Conservation (phyloP, 2,113 vertebrate genomes). For the Scalopus aquaticus region DNA sequence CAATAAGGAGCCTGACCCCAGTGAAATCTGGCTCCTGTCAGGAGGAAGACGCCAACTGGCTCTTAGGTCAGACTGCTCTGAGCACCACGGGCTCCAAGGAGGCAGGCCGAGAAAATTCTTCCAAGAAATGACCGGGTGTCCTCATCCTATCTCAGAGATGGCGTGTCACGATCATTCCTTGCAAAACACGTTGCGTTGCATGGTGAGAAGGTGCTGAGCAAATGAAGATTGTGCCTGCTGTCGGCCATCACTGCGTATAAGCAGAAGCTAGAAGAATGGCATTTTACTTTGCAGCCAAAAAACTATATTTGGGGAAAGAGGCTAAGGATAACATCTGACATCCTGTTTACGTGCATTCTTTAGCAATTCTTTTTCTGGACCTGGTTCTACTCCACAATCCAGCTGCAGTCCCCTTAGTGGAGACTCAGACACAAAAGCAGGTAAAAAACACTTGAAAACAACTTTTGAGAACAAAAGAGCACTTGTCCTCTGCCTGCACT, state of each 20-base stretch:
- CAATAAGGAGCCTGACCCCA: slow-evolving; percentile 66
- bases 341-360: slow-evolving; percentile 83
- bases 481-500: slow-evolving; percentile 49
- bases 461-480: slow-evolving; percentile 59
- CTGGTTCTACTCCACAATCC: slow-evolving; percentile 66
- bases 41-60: slow-evolving; percentile 66
- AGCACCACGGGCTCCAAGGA: slow-evolving; percentile 51
- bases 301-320: slow-evolving; percentile 79
- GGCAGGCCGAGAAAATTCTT: slow-evolving; percentile 50
- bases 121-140: slow-evolving; percentile 23
- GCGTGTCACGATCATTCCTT: slow-evolving; percentile 46
- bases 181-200: slow-evolving; percentile 49
- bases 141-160: slow-evolving; percentile 32
- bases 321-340: slow-evolving; percentile 81
- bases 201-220: slow-evolving; percentile 50
- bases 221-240: slow-evolving; percentile 59
- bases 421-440: slow-evolving; percentile 37
- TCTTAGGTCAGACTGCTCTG: slow-evolving; percentile 63
- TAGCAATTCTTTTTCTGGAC: slow-evolving; percentile 78
- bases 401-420: slow-evolving; percentile 68
- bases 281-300: slow-evolving; percentile 79
- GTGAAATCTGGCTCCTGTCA: slow-evolving; percentile 71
- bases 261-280: slow-evolving; percentile 74
- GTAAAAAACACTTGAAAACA: slow-evolving; percentile 57
- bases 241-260: slow-evolving; percentile 61